A percentile compares a stretch with the other conserved stretches of the same genome.
Conservation (phyloP, 2,888 invertebrate genomes). For the Cephus pulcher region DNA sequence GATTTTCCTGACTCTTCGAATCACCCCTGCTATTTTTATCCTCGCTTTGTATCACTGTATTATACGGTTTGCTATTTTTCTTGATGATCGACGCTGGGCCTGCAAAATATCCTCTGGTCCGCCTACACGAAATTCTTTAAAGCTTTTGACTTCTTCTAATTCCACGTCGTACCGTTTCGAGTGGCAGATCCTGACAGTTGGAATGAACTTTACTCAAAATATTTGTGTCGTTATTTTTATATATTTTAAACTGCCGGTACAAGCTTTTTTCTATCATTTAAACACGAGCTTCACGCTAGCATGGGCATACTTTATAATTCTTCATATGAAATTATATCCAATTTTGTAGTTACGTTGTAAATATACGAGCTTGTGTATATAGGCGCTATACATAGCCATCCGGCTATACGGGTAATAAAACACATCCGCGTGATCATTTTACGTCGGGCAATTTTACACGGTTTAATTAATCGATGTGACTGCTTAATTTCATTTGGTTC, state of each 20-base stretch:
- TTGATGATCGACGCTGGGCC: background rate
- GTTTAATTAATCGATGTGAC: background rate
- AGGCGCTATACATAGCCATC: background rate
- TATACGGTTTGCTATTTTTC: background rate
- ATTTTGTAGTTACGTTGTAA: background rate
- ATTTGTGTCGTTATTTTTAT: background rate
- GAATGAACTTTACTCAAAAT: background rate
- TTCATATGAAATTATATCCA: background rate
- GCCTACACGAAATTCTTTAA: background rate
- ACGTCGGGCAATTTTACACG: background rate
- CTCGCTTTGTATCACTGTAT: background rate
- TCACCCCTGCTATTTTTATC: background rate
- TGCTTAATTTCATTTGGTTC: background rate
- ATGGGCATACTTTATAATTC: background rate
- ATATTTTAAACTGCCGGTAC: background rate
- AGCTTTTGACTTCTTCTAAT: background rate
- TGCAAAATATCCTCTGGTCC: background rate
- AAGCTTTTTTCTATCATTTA: background rate
- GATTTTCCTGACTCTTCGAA: background rate
- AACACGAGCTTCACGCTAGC: background rate
- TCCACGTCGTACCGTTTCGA: background rate
- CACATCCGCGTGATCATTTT: background rate
- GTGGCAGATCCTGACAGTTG: background rate
- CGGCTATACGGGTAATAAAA: background rate
- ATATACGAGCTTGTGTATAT: background rate